A percentile compares a stretch with the other conserved stretches of the same genome.
Conservation (phyloP, 2,888 invertebrate species). For the Petrophora chlorosata region DNA sequence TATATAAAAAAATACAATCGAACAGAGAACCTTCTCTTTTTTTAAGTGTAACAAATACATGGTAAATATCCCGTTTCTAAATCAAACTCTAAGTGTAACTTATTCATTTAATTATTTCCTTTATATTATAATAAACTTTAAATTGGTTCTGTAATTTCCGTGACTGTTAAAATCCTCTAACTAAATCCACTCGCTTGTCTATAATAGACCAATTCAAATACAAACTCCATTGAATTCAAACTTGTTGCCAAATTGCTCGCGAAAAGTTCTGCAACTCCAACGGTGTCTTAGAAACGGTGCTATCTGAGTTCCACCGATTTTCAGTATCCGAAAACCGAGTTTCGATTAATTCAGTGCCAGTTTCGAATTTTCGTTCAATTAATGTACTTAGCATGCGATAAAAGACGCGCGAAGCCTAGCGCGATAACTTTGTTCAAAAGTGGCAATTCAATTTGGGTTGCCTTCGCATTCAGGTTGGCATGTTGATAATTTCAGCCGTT, state of each 20-base stretch:
- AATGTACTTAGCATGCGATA: conserved; percentile 77
- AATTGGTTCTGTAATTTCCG: conserved; percentile 18
- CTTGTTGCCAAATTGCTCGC: conserved; percentile 36
- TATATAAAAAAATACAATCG: too few relatives aligned
- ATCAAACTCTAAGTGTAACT: too few relatives aligned
- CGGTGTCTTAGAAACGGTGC: conserved; percentile 40
- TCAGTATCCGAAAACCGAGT: conserved; percentile 59
- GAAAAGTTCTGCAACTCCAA: conserved; percentile 45
- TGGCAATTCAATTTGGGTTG: conserved; percentile 64
- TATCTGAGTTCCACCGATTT: conserved; percentile 51
- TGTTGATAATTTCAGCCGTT: conserved; percentile 31
- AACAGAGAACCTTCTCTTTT: too few relatives aligned
- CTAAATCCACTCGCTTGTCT: conserved; percentile 19
- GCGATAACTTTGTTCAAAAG: conserved; percentile 69
- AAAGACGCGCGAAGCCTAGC: conserved; percentile 62
- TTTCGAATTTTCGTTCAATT: conserved; percentile 48
- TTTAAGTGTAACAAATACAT: too few relatives aligned
- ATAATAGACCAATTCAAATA: conserved; percentile 39
- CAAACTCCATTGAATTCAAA: conserved; percentile 40
- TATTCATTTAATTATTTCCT: too few relatives aligned
- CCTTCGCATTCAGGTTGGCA: conserved; percentile 24
- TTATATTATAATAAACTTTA: conserved; percentile 8
- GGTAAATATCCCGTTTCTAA: too few relatives aligned
- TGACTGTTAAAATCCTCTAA: conserved; percentile 8
- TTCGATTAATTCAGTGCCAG: conserved; percentile 45